Conservation (phyloP, 2,113 vertebrate genomes). For the Anhinga anhinga region DNA sequence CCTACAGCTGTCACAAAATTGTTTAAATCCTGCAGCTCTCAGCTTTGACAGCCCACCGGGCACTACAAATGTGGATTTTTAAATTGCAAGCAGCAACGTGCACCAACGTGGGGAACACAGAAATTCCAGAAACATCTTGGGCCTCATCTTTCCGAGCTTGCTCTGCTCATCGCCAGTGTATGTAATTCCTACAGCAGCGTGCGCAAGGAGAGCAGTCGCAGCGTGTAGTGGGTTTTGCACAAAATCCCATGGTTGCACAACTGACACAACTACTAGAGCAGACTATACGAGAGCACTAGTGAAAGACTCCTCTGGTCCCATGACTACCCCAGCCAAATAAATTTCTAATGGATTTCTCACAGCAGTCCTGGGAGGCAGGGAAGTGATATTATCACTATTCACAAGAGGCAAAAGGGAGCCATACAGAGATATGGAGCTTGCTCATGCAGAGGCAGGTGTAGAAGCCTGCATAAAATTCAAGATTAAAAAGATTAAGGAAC, state of each 20-base stretch:
- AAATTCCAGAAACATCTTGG: neutral
- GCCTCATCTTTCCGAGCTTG: neutral
- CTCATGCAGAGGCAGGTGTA: neutral
- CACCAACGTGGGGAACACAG: neutral
- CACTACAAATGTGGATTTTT: neutral
- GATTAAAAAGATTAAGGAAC: neutral
- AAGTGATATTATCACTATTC: neutral
- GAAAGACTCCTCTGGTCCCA: neutral
- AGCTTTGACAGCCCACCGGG: neutral
- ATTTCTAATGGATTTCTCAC: neutral
- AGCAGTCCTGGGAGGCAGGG: neutral
- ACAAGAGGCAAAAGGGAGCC: neutral
- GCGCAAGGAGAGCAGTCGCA: neutral
- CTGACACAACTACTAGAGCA: neutral
- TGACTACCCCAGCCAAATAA: neutral
- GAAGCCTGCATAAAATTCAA: neutral
- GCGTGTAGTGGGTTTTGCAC: neutral
- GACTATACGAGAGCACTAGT: neutral
- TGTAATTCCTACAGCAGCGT: neutral
- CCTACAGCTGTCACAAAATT: neutral
- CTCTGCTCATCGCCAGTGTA: accelerated
- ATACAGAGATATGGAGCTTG: accelerated
- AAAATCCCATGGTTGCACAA: neutral
- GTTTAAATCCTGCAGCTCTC: neutral
- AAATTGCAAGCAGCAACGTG: neutral